Evolutionary conservation across 2,888 invertebrate species (phyloP), one percentile per base, ranked within the genome.

Genomic region (Oligia strigilis): DNA sequence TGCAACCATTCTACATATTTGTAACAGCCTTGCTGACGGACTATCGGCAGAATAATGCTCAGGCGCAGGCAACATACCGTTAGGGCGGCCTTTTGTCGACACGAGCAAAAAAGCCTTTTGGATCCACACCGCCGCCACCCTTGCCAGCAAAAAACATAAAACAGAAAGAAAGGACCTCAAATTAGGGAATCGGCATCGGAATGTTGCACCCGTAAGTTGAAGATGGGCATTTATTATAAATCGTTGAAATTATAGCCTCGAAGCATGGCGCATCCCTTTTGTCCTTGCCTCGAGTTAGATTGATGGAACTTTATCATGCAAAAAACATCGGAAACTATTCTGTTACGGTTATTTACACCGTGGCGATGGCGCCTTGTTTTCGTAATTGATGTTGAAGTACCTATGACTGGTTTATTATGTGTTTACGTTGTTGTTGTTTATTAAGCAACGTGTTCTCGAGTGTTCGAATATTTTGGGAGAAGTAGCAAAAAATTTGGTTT

Each of bases 101-200:
- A 84, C 87, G 86, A 91, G 92, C 94, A 96, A 96, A 97, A 96
- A 96, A 95, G 85, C 90, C 91, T 92, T 93, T 93, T 92, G 92
- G 91, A 93, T 90, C 90, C 91, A 77, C 90, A 93, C 95, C 95
- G 95, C 95, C 94, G 95, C 95, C 94, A 95, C 94, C 95, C 94
- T 92, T 88, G 89, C 87, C 87, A 83, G 93, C 95, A 96, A 96
- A 96, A 96, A 96, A 95, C 92, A 93, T 93, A 95, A 94, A 96
- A 95, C 94, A 95, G 94, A 95, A 93, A 94, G 93, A 94, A 95
- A 96, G 94, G 94, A 94, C 94, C 94, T 95, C 95, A 96, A 97
- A 97, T 97, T 96, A 96, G 94, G 92, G 94, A 94, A 94, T 92
- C 90, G 92, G 87, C 93, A 92, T 93, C 85, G 96, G 96, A 96